Percentiles rank a stretch among this genome's conserved stretches.
These are phyloP conservation scores for Ursus arctos DNA, from an alignment of 2,113 vertebrate genomes.

Conservation along the genomic window DNA sequence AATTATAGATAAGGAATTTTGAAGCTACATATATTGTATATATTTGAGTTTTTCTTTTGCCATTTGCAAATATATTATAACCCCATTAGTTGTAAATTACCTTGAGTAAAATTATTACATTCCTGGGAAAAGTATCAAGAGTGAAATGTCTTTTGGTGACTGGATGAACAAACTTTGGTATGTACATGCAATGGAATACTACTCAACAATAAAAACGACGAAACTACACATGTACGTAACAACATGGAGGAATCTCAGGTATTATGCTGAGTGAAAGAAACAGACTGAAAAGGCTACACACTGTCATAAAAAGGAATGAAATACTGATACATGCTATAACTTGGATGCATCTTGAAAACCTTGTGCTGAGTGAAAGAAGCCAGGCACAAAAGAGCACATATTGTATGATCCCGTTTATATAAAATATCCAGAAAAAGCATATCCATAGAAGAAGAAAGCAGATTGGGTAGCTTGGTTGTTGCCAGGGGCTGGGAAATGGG, in stretches of 20 bases:
- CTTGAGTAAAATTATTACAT: constrained; percentile 51
- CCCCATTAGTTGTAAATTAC: constrained; percentile 13
- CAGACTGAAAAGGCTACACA: neutral
- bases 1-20: neutral
- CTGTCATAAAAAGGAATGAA: neutral
- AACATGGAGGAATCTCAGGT: neutral
- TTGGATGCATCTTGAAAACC: neutral
- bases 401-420: neutral
- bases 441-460: neutral
- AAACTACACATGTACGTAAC: neutral
- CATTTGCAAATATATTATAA: constrained; percentile 23
- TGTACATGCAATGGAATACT: neutral
- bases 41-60: constrained; percentile 55
- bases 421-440: neutral
- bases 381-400: neutral
- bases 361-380: neutral
- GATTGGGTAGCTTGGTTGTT: neutral
- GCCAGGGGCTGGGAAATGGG: neutral
- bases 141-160: constrained; percentile 26
- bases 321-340: neutral
- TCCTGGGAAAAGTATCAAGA: constrained; percentile 26
- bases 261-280: neutral
- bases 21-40: neutral
- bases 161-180: neutral
- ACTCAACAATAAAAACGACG: constrained; percentile 34